Percentiles rank a stretch among this genome's conserved stretches.
Evolutionary conservation across 2,797 vertebrate genomes (phyloP).

Genomic region (Cyprinodon diabolis): DNA sequence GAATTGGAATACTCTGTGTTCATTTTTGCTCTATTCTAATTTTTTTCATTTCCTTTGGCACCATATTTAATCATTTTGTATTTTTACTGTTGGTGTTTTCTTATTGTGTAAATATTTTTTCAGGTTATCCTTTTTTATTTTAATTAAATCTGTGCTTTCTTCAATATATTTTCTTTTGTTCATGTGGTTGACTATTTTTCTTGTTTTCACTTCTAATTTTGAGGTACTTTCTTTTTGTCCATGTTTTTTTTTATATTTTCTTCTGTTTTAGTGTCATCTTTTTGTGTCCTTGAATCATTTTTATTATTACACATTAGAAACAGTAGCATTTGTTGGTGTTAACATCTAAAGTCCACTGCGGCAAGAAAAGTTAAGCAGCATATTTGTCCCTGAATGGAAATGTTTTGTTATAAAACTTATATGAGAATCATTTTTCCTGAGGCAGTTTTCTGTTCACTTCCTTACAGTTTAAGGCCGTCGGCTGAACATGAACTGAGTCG

Average conservation of each 20-base stretch:
- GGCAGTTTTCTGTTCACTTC: background rate
- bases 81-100: too few species aligned
- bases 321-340: background rate
- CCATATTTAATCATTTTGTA: too few species aligned
- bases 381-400: background rate
- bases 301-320: background rate
- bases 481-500: background rate
- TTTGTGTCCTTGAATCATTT: background rate
- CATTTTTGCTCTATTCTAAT: too few species aligned
- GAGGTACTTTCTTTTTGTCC: too few species aligned
- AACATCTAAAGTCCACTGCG: background rate
- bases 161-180: too few species aligned
- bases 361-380: background rate
- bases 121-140: too few species aligned
- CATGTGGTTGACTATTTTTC: too few species aligned
- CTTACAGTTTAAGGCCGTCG: background rate
- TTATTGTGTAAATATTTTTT: too few species aligned
- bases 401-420: slow-evolving; percentile 1
- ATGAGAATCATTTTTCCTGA: background rate
- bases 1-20: too few species aligned
- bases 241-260: background rate
- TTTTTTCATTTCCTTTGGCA: too few species aligned
- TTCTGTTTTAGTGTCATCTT: background rate
- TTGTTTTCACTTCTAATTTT: too few species aligned
- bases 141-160: too few species aligned